Base-by-base conservation (phyloP, 2,113 vertebrate genomes). In the Lates calcarifer region DNA sequence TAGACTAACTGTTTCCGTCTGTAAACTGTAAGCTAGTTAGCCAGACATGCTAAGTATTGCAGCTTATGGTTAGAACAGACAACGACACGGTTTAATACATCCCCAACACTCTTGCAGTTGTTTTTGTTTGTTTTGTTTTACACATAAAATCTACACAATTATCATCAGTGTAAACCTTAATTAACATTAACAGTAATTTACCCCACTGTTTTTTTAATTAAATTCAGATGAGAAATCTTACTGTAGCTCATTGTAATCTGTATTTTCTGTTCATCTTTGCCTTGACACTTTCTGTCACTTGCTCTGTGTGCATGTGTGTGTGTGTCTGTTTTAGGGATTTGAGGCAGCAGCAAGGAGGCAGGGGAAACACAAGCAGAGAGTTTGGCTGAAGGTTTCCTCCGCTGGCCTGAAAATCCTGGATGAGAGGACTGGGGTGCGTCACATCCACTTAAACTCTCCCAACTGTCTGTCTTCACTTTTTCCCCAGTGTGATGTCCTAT, bases 361-460 rank as follows among this genome's bases (percentile, higher is more conserved):
- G 35, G 95, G 95, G 33, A 93, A 86, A 79, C 95, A 95, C 86
- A 96, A 96, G 82, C 94, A 91, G 83, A 94, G 89, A 71, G 83
- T 96, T 18, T 95, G 94, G 94, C 63, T 96, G 26, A 95, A 94
- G 75, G 75, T 96, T 81, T 95, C 90, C 41, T 85, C 79, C 17
- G 70, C 29, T 0, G 92, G 94, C 43, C 82, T 96, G 61, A 93
- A 87, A 74, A 92, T 96, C 6, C 55, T 93, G 61, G 94, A 96
- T 28, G 94, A 95, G 82, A 93, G 87, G 74, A 94, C 92, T 0
- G 94, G 93, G 81, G 95, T 96, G 77, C 85, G 94, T 83, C 9
- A 3, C 14, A 49, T 49, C 35, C 14, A 18, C 7, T 28, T 28
- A 57, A 33, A 8, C 47, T 41, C 8, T 29, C 24, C 13, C 31